These are phyloP conservation scores for Morpho deidamia DNA, from an alignment of 2,888 invertebrate species.

Conservation along the genomic window DNA sequence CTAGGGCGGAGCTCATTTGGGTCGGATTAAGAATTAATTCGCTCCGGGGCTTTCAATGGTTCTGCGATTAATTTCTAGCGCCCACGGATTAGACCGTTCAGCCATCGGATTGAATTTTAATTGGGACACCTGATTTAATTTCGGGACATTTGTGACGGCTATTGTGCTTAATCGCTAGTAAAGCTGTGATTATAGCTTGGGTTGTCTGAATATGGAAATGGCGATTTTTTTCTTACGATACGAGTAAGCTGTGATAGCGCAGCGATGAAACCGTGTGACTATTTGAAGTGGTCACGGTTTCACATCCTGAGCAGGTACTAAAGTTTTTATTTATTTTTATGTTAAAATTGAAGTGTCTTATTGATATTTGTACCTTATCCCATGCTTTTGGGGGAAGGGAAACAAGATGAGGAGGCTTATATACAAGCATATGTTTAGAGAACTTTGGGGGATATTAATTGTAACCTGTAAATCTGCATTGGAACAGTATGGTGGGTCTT, in stretches of 20 bases:
- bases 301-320: too few species aligned
- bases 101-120: constrained; percentile 65
- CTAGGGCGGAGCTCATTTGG: constrained; percentile 45
- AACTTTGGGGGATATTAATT: too few species aligned
- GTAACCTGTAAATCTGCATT: too few species aligned
- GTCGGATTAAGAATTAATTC: constrained; percentile 59
- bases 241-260: neutral
- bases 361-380: too few species aligned
- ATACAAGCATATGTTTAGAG: too few species aligned
- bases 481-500: too few species aligned
- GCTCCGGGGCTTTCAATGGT: constrained; percentile 40
- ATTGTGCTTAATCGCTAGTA: constrained; percentile 7
- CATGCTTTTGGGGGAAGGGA: too few species aligned
- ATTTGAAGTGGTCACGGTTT: too few species aligned
- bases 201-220: neutral
- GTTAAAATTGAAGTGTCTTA: too few species aligned
- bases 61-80: constrained; percentile 52
- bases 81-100: constrained; percentile 47
- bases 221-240: neutral
- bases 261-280: too few species aligned
- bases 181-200: constrained; percentile 3
- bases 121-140: constrained; percentile 50
- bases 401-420: too few species aligned
- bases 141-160: constrained; percentile 3
- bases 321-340: too few species aligned